phyloP scores from a whole-genome alignment of 1,140 invertebrate species.

The Lasioglossum baleicum region DNA sequence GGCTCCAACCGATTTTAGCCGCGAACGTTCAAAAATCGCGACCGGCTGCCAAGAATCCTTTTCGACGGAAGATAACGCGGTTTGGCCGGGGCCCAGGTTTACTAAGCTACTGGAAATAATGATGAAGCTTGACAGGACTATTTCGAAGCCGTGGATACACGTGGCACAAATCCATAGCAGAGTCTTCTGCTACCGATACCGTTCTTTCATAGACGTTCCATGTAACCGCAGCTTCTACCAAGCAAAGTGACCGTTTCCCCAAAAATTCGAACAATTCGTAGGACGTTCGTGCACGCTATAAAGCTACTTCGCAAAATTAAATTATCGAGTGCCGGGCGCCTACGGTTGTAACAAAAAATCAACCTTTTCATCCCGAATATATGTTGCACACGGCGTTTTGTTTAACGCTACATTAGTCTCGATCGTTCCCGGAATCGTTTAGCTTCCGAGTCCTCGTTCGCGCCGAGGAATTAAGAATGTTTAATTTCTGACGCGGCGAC shows the following conservation, averaged over 20 bases:
- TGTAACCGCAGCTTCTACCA: too few relatives aligned
- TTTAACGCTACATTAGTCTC: neutral
- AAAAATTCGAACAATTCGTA: too few relatives aligned
- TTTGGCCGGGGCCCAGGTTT: conserved; percentile 32
- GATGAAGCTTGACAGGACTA: conserved; percentile 44
- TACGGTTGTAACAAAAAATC: too few relatives aligned
- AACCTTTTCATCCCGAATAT: too few relatives aligned
- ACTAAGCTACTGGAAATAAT: conserved; percentile 25
- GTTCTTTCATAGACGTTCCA: too few relatives aligned
- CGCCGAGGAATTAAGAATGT: conserved; percentile 15
- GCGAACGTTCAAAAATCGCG: neutral
- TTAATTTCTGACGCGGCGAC: conserved; percentile 22
- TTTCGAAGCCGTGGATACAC: conserved; percentile 29
- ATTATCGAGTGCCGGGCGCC: too few relatives aligned
- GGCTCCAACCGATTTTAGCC: neutral
- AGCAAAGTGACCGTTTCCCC: too few relatives aligned
- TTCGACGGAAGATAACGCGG: neutral
- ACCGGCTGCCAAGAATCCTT: neutral
- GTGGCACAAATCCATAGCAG: conserved; percentile 30
- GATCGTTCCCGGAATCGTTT: neutral
- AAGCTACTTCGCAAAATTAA: too few relatives aligned
- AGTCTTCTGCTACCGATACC: too few relatives aligned
- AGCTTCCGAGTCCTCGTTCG: neutral
- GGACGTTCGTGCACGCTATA: too few relatives aligned
- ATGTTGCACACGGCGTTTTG: neutral